These are phyloP conservation scores for Melipona quadrifasciata DNA, from an alignment of 1,140 invertebrate genomes.

Conservation along the genomic window DNA sequence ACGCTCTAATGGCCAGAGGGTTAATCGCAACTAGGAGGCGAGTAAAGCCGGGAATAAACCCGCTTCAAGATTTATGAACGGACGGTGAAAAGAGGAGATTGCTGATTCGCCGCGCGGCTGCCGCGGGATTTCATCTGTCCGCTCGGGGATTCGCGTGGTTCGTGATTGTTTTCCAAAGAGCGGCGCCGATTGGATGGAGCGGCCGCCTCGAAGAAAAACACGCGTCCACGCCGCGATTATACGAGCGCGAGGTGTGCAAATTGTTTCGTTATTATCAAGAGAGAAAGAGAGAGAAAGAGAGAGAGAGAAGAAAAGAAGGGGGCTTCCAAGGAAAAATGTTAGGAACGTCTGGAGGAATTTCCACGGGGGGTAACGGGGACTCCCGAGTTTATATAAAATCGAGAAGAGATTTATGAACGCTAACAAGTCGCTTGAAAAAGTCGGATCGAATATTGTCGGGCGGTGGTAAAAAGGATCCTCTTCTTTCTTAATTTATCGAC, in stretches of 20 bases:
- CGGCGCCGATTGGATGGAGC: neutral
- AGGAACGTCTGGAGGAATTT: no score
- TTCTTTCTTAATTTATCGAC: constrained; percentile 55
- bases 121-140: constrained; percentile 22
- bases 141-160: constrained; percentile 14
- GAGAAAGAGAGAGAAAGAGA: no score
- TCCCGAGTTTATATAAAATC: neutral
- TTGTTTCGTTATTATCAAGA: neutral
- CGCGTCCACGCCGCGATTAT: neutral
- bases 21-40: constrained; percentile 62
- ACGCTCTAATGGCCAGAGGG: constrained; percentile 54
- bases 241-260: neutral
- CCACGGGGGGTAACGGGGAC: neutral
- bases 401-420: constrained; percentile 32
- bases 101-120: constrained; percentile 21
- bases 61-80: constrained; percentile 62
- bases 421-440: constrained; percentile 10
- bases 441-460: constrained; percentile 15
- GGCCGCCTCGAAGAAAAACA: neutral
- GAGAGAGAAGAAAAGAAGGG: neutral
- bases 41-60: constrained; percentile 61
- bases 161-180: constrained; percentile 38
- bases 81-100: constrained; percentile 40
- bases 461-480: neutral
- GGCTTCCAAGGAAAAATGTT: no score